Evolutionary conservation across 64 coral and sea anemone species (phyloP).

Genomic region (Stylophora pistillata): DNA sequence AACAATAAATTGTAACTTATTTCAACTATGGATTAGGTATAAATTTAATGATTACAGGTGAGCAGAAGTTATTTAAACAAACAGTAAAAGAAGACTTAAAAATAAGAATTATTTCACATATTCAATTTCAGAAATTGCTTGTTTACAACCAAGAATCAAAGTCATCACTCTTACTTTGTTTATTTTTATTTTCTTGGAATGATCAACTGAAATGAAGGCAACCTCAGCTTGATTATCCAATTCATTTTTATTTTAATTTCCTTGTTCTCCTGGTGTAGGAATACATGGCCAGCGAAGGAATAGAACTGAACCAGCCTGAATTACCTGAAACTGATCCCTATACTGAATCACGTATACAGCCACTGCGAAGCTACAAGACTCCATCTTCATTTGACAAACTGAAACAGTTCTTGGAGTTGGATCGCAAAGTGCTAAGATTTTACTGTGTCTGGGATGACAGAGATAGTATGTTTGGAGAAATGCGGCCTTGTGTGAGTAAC

Average conservation of each 20-base stretch:
- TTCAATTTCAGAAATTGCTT: too few relatives aligned
- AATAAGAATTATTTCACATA: too few relatives aligned
- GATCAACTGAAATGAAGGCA: neutral
- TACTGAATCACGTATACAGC: conserved; percentile 80
- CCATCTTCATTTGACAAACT: conserved; percentile 96
- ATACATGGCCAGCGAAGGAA: conserved; percentile 98
- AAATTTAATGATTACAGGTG: too few relatives aligned
- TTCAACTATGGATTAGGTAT: too few relatives aligned
- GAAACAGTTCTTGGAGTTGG: conserved; percentile 90
- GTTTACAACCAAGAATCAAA: too few relatives aligned
- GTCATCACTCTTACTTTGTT: too few relatives aligned
- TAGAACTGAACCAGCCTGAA: conserved; percentile 80
- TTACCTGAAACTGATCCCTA: conserved; percentile 73
- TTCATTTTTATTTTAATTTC: neutral
- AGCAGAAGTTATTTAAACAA: too few relatives aligned
- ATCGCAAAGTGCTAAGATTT: conserved; percentile 93
- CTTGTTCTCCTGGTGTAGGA: conserved; percentile 47
- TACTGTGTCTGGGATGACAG: conserved; percentile 99
- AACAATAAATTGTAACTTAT: too few relatives aligned
- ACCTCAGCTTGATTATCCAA: neutral
- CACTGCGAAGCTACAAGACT: conserved; percentile 82
- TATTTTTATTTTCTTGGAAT: too few relatives aligned
- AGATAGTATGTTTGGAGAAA: conserved; percentile 99
- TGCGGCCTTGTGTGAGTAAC: conserved; percentile 92
- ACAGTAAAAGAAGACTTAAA: too few relatives aligned